These are phyloP conservation scores for Trichonephila clavipes DNA, from an alignment of 1,140 invertebrate genomes.

Conservation along the genomic window DNA sequence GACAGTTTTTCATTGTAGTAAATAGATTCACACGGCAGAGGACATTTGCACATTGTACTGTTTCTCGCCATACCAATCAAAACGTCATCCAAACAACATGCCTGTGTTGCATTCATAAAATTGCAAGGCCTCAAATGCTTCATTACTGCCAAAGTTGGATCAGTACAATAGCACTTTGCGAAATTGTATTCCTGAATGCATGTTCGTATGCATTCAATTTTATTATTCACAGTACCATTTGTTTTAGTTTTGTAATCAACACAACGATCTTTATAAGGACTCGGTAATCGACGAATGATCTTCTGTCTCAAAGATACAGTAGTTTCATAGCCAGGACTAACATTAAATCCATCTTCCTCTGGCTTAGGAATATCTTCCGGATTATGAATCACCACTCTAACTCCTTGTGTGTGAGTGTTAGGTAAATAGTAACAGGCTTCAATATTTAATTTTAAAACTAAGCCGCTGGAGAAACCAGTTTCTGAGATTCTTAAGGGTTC, in stretches of 20 bases:
- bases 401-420: not conserved
- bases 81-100: not conserved
- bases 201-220: not conserved
- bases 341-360: conserved; percentile 43
- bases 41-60: not conserved
- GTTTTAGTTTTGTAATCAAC: not conserved
- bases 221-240: not conserved
- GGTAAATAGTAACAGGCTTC: not conserved
- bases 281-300: not conserved
- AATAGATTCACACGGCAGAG: not conserved
- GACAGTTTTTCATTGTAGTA: not conserved
- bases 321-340: conserved; percentile 45
- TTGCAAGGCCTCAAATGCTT: not conserved
- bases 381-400: conserved; percentile 36
- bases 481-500: not conserved
- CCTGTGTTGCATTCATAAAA: not conserved
- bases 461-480: not conserved
- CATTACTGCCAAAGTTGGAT: not conserved
- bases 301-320: conserved; percentile 18
- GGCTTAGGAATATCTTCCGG: conserved; percentile 12
- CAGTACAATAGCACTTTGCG: not conserved
- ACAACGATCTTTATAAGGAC: conserved; percentile 49
- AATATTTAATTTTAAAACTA: not conserved
- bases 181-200: not conserved
- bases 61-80: not conserved